Evolutionary conservation across 2,888 invertebrate genomes (phyloP), one percentile per base, ranked within the genome.

Genomic region (Chrysotoxum bicinctum): DNA sequence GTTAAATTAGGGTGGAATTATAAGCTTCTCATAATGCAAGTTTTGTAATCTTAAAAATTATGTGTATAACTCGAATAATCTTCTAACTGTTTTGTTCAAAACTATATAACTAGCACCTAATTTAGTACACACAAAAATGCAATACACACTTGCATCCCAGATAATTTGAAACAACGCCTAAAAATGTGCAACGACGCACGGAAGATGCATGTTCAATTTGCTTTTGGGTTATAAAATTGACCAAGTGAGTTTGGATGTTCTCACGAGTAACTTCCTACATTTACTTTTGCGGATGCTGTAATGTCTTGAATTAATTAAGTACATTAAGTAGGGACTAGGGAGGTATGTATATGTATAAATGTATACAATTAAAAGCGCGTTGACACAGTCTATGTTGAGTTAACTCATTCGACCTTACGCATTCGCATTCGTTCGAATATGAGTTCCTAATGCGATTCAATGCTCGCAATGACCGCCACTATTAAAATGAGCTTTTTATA

Each of bases 161-260:
- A 35, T 40, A n/a, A 45, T 80, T 50, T 69, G 30, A 19, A 12
- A 68, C 30, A 45, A 40, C 84, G 75, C 84, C 84, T 80, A 68
- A 81, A 85, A 85, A 64, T 81, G 81, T 73, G 85, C 85, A 81
- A 76, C 73, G 48, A 14, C 69, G 75, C 4, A 37, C 1, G 32
- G 26, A 62, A 32, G 8, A n/a, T 75, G 79, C 54, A 54, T 50
- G 4, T 66, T 35, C 14, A 37, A 5, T 32, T 52, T 32, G 6
- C 14, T 16, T 10, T 16, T 23, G 14, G 14, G 3, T 50, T 2
- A n/a, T 14, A 16, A 14, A 16, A 26, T 50, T 50, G 10, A 14
- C 40, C 16, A 48, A 10, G 26, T 54, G 19, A 5, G 32, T 32
- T 1, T 32, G 9, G 0, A 26, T 8, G 0, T 32, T 9, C 7